phyloP scores from a whole-genome alignment of 2,797 vertebrate species.

The Hypotaenidia okinawae region DNA sequence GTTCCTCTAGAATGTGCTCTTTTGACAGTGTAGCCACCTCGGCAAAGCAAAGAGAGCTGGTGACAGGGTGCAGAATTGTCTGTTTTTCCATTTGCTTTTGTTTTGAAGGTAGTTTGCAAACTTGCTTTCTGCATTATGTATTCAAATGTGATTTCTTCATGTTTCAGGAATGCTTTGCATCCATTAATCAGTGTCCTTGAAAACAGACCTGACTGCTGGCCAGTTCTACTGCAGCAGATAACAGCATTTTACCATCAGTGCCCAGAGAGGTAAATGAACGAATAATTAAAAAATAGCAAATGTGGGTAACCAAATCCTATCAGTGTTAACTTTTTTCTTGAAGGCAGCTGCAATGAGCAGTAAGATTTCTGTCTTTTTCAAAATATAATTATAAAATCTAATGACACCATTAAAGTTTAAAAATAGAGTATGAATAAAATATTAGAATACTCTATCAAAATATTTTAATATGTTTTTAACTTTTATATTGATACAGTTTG shows the following conservation, averaged over 20 bases:
- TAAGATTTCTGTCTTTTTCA: not conserved
- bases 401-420: not conserved
- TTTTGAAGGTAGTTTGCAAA: not conserved
- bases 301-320: not conserved
- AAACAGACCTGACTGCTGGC: constrained; percentile 92
- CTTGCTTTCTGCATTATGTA: not conserved
- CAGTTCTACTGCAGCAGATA: constrained; percentile 87
- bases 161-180: constrained; percentile 86
- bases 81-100: not conserved
- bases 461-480: not conserved
- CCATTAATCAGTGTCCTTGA: constrained; percentile 92
- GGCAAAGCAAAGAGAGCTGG: not conserved
- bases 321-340: not conserved
- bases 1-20: not conserved
- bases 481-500: not conserved
- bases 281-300: not conserved
- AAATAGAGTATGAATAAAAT: not conserved
- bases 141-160: constrained; percentile 6
- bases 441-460: not conserved
- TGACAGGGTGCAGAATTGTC: not conserved
- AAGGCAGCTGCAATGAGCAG: not conserved
- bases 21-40: not conserved
- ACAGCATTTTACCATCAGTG: constrained; percentile 83
- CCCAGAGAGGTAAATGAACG: constrained; percentile 81
- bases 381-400: not conserved